These are phyloP conservation scores for Steromphala cineraria DNA, from an alignment of 2,888 invertebrate genomes.

Conservation along the genomic window DNA sequence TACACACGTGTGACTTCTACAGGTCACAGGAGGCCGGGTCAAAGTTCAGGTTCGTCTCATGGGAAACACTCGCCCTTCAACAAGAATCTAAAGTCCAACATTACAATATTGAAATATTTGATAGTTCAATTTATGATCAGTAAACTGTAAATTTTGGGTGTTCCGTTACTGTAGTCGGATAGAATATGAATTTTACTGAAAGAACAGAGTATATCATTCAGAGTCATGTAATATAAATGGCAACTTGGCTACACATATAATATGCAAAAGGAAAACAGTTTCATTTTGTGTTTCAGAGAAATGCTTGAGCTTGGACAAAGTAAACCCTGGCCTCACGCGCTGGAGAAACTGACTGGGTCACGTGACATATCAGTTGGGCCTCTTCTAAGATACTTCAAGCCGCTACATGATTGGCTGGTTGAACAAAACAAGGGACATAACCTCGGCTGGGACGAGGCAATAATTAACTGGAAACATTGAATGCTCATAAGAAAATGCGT, in stretches of 20 bases:
- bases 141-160: no score
- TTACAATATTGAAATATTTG: not conserved
- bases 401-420: conserved; percentile 85
- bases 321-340: conserved; percentile 81
- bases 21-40: conserved; percentile 89
- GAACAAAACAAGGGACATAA: conserved; percentile 69
- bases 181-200: no score
- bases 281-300: conserved; percentile 42
- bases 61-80: no score
- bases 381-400: conserved; percentile 88
- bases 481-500: conserved; percentile 20
- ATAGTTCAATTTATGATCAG: no score
- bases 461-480: conserved; percentile 31
- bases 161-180: no score
- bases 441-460: conserved; percentile 42
- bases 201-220: no score
- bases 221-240: no score
- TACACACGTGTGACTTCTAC: conserved; percentile 95
- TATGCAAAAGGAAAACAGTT: no score
- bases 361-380: conserved; percentile 84
- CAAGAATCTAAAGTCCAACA: conserved; percentile 71
- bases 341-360: conserved; percentile 85
- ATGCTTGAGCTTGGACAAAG: conserved; percentile 76
- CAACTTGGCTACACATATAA: no score
- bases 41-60: conserved; percentile 82